Conservation (phyloP, 1,140 invertebrate genomes). For the Eupeodes corollae region DNA sequence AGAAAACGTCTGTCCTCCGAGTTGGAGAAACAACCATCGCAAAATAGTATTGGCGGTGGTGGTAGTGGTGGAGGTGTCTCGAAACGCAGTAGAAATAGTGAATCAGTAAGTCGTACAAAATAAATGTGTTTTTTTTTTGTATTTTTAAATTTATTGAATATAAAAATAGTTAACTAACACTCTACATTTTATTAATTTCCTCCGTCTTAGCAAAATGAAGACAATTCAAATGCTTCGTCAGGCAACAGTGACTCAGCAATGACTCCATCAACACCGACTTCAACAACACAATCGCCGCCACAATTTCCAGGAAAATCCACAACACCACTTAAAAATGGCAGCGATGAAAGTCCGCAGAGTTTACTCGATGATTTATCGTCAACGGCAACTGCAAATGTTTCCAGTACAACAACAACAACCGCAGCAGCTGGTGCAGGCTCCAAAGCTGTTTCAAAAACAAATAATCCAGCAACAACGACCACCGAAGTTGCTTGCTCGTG, state of each 20-base stretch:
- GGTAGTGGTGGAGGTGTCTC: constrained; percentile 11
- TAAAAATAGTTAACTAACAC: background rate
- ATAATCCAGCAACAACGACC: constrained; percentile 8
- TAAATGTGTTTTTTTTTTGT: background rate
- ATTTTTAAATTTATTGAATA: background rate
- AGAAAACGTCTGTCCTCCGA: constrained; percentile 32
- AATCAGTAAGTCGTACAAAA: constrained; percentile 23
- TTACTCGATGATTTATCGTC: no score
- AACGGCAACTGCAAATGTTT: constrained; percentile 16
- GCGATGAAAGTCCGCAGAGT: no score
- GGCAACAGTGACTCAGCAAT: background rate
- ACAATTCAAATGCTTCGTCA: constrained; percentile 31
- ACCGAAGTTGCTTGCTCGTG: constrained; percentile 35
- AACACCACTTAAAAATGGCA: no score
- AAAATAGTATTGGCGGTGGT: constrained; percentile 8
- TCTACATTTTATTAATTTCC: background rate
- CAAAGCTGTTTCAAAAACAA: constrained; percentile 3
- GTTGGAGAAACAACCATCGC: constrained; percentile 20
- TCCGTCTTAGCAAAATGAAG: constrained; percentile 19
- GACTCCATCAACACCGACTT: background rate
- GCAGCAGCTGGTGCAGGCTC: constrained; percentile 3
- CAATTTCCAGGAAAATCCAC: no score
- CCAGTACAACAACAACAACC: constrained; percentile 18
- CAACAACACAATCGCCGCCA: background rate
- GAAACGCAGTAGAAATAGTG: constrained; percentile 26